Conservation (phyloP, 2,888 invertebrate genomes). For the Aporophyla lueneburgensis region DNA sequence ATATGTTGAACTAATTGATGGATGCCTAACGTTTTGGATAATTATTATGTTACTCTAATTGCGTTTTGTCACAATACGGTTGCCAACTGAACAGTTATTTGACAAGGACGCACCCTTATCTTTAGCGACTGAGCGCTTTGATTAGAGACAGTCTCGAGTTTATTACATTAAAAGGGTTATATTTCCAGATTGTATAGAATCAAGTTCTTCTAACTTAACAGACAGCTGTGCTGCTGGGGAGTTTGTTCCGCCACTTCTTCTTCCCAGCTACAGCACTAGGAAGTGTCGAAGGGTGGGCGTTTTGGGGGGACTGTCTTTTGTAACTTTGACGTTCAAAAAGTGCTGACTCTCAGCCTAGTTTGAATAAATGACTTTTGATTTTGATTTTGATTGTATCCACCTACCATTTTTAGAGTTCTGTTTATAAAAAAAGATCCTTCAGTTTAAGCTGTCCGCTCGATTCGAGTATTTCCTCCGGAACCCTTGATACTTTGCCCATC, state of each 20-base stretch:
- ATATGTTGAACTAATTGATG: slow-evolving; percentile 37
- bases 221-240: too few species aligned
- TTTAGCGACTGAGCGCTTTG: slow-evolving; percentile 24
- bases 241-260: too few species aligned
- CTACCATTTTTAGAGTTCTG: slow-evolving; percentile 30
- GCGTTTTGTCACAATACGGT: neutral
- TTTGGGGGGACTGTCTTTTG: too few species aligned
- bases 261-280: too few species aligned
- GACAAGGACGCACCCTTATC: neutral
- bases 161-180: slow-evolving; percentile 68
- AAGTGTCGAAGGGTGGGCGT: too few species aligned
- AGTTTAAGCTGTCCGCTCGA: neutral
- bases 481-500: neutral
- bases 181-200: slow-evolving; percentile 62
- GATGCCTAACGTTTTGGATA: neutral
- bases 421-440: neutral
- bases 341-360: too few species aligned
- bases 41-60: neutral
- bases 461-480: neutral
- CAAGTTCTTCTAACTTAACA: too few species aligned
- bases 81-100: neutral
- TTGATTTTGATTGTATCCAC: too few species aligned
- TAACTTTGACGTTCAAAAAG: too few species aligned
- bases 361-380: too few species aligned
- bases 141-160: slow-evolving; percentile 52